phyloP scores from a whole-genome alignment of 2,113 vertebrate genomes.

The Jaculus jaculus region DNA sequence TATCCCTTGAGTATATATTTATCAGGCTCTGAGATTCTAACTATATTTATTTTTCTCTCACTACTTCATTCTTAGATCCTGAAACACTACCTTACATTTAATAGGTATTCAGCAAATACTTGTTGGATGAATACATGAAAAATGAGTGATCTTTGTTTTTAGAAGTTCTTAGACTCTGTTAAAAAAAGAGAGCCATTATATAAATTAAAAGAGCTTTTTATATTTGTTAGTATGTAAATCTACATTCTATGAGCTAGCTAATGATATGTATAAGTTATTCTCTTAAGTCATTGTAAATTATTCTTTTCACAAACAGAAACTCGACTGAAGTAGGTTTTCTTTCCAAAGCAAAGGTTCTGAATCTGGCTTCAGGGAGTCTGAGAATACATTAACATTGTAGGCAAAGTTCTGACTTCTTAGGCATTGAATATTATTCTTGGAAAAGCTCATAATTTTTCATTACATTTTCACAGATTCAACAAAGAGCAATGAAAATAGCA shows the following conservation, averaged over 20 bases:
- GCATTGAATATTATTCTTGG: slow-evolving; percentile 5
- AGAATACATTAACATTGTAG: slow-evolving; percentile 25
- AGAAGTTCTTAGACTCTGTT: not conserved
- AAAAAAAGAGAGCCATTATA: not conserved
- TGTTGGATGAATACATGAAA: not conserved
- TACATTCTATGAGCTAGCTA: not conserved
- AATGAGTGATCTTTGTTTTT: not conserved
- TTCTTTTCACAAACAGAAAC: slow-evolving; percentile 40
- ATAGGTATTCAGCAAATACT: not conserved
- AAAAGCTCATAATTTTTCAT: not conserved
- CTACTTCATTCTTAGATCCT: not conserved
- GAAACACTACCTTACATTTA: not conserved
- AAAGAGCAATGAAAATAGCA: not conserved
- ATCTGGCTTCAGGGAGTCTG: slow-evolving; percentile 31
- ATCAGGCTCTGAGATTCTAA: not conserved
- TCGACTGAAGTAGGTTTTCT: slow-evolving; percentile 40
- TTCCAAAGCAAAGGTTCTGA: slow-evolving; percentile 53
- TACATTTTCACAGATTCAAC: not conserved
- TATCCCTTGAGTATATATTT: not conserved
- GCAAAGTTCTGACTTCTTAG: slow-evolving; percentile 10
- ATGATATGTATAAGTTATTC: slow-evolving; percentile 27
- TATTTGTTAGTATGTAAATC: not conserved
- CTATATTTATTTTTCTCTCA: not conserved
- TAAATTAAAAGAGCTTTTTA: slow-evolving; percentile 17
- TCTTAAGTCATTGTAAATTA: slow-evolving; percentile 11